Base-by-base conservation (phyloP, 2,797 vertebrate species). In the Rhinatrema bivittatum region DNA sequence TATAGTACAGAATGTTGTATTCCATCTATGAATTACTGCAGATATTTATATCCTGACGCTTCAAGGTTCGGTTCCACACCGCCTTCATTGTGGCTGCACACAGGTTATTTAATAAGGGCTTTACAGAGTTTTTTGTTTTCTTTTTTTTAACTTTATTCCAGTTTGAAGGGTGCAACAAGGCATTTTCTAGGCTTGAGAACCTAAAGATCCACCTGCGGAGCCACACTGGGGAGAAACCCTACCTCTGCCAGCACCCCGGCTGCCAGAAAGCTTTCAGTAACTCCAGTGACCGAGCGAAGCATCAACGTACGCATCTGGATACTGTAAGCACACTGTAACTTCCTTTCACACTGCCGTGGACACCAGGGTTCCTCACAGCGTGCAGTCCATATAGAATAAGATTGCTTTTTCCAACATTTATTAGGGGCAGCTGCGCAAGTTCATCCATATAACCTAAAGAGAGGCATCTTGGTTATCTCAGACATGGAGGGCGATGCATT, bases 211-310 rank as follows among this genome's bases (percentile, higher is more conserved):
- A 95, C 81, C 81, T 95, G 64, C 82, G 92, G 53, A 93, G 91
- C 73, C 95, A 99, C 60, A 99, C 95, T 3, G 95, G 95, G 18
- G 95, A 98, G 76, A 95, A 97, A 69, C 94, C 95, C 0, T 99
- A 99, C 79, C 81, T 99, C 65, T 99, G 95, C 70, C 94, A 98
- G 87, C 94, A 99, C 53, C 93, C 91, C 0, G 93, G 93, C 74
- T 99, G 95, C 79, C 91, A 93, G 86, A 99, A 99, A 80, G 94
- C 95, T 63, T 99, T 99, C 89, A 97, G 94, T 80, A 99, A 99
- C 84, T 98, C 95, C 75, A 98, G 94, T 0, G 95, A 98, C 78
- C 87, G 95, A 7, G 95, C 95, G 45, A 98, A 98, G 79, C 95
- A 99, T 63, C 95, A 99, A 73, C 88, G 95, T 63, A 99, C 95